Evolutionary conservation across 2,888 invertebrate genomes (phyloP).

Genomic region (Phaonia tiefii): DNA sequence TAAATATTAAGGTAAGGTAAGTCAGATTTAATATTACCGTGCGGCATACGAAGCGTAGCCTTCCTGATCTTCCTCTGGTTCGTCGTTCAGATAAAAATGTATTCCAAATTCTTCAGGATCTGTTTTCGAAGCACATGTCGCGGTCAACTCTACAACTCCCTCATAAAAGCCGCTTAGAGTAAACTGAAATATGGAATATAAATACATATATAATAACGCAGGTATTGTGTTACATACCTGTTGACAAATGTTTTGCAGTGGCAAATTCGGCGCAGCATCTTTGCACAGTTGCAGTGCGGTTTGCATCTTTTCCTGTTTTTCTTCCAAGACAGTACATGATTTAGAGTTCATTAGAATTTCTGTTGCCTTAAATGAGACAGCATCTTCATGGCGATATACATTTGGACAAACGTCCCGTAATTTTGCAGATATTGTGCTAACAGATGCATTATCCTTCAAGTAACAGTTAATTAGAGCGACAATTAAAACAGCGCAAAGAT

Average conservation of each 20-base stretch:
- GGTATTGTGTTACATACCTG: slow-evolving; percentile 80
- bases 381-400: slow-evolving; percentile 96
- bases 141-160: slow-evolving; percentile 93
- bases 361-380: slow-evolving; percentile 96
- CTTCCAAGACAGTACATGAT: slow-evolving; percentile 86
- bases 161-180: slow-evolving; percentile 90
- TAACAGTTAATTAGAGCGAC: slow-evolving; percentile 94
- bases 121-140: slow-evolving; percentile 90
- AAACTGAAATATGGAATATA: slow-evolving; percentile 80
- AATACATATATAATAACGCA: background rate
- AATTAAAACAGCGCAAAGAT: slow-evolving; percentile 88
- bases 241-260: slow-evolving; percentile 91
- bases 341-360: slow-evolving; percentile 93
- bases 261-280: slow-evolving; percentile 92
- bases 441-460: slow-evolving; percentile 96
- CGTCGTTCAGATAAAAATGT: slow-evolving; percentile 92
- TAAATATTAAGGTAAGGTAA: too few relatives aligned
- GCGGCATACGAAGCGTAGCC: slow-evolving; percentile 88
- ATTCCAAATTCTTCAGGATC: slow-evolving; percentile 94
- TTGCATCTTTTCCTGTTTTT: slow-evolving; percentile 88
- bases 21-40: slow-evolving; percentile 81
- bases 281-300: slow-evolving; percentile 92
- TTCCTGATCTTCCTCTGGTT: slow-evolving; percentile 90
- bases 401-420: slow-evolving; percentile 95
- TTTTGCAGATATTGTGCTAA: slow-evolving; percentile 93